Evolutionary conservation across 2,888 invertebrate species (phyloP), one percentile per base, ranked within the genome.

Genomic region (Furcula furcula): DNA sequence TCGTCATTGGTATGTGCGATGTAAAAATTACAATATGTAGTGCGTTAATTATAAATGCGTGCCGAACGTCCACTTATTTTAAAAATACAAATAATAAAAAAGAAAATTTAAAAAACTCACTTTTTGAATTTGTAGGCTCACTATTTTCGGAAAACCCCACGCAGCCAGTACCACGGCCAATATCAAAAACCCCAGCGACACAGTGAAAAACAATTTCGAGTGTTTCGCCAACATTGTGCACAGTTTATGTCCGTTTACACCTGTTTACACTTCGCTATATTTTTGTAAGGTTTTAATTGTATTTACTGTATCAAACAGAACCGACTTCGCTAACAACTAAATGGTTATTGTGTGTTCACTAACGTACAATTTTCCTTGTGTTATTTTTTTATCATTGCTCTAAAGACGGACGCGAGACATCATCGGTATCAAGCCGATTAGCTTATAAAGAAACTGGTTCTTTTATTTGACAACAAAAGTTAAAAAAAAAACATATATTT

Each of bases 121-220:
- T 78, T 89, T 79, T 35, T 84, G 76, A 38, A 91, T 81, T 63
- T 87, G 83, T 30, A 57, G 71, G 23, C 71, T 72, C 11, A 89
- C 68, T 10, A 91, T 78, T 55, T 72, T 80, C 37, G 89, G 89
- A 41, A 90, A 86, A 0, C 89, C 89, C 81, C 90, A 90, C 29
- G 80, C 61, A 0, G 87, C 82, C 39, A 90, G 45, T 9, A 88
- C 51, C 1, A 90, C 70, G 0, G 89, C 76, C 2, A 84, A 42
- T 3, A 88, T 45, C 27, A 89, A 40, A 10, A 82, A 69, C 16
- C 61, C 63, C 5, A 89, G 29, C 0, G 90, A 85, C 25, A 65
- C 45, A 2, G 46, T 51, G 29, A 86, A 83, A 41, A 79, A 62
- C 31, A 75, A 34, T 38, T 77, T 80, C 0, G 76, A 61, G 44